Base-by-base conservation (phyloP, 2,113 vertebrate species). In the Tichodroma muraria region DNA sequence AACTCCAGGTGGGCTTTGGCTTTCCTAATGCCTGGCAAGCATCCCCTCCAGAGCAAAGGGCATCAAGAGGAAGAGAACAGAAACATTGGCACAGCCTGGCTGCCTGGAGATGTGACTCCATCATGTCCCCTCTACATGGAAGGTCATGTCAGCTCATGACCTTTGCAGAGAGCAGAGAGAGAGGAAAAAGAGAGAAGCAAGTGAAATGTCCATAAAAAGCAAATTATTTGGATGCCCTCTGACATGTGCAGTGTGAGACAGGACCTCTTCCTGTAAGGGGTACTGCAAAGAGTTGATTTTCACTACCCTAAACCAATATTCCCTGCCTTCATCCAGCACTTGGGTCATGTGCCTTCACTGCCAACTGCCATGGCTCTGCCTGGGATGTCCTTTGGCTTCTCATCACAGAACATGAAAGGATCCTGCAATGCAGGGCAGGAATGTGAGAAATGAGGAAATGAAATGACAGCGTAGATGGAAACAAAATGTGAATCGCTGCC, bases 101-200 rank as follows among this genome's bases (percentile, higher is more conserved):
- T 42, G 25, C 42, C 61, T 66, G 44, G 25, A 50, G 25, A 21
- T 59, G 52, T n/a, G n/a, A n/a, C n/a, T n/a, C n/a, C n/a, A n/a
- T n/a, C n/a, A n/a, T n/a, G n/a, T n/a, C n/a, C n/a, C n/a, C n/a
- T n/a, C n/a, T n/a, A n/a, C n/a, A n/a, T n/a, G n/a, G n/a, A n/a
- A n/a, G n/a, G n/a, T n/a, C n/a, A n/a, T n/a, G n/a, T n/a, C 52
- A 35, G 37, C 44, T 44, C 0, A 0, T 35, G 37, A 27, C 27
- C 11, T 10, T 25, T 16, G 31, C 30, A 56, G 42, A 56, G 19
- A 56, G 20, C 4, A 8, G n/a, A 84, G 28, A 54, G 38, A 28
- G 35, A 21, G 24, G 8, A 35, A 30, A 24, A 40, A 75, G 24
- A 65, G 24, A 57, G 42, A 57, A 57, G 35, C 3, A 49, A 25